phyloP scores from a whole-genome alignment of 2,888 invertebrate genomes.

The Eretmocerus hayati region DNA sequence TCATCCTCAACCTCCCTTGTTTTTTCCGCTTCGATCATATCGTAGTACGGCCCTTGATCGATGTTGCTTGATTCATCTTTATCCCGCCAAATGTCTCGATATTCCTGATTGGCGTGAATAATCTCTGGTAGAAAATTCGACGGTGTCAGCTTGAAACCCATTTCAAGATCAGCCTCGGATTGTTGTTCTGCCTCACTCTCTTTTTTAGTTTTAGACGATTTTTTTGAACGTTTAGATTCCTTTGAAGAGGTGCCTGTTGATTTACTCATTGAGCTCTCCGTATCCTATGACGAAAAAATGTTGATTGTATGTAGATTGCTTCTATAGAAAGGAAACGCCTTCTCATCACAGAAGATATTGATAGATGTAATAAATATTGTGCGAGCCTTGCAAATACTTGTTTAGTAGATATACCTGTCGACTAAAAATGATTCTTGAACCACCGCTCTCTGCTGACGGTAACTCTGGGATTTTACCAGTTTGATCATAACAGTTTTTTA shows the following conservation, averaged over 20 bases:
- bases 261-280: slow-evolving; percentile 73
- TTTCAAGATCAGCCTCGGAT: slow-evolving; percentile 58
- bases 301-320: too few relatives aligned
- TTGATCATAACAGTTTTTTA: slow-evolving; percentile 72
- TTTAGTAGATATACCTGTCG: slow-evolving; percentile 52
- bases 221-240: slow-evolving; percentile 68
- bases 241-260: slow-evolving; percentile 67
- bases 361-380: too few relatives aligned
- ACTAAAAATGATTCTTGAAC: slow-evolving; percentile 77
- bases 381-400: too few relatives aligned
- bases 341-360: too few relatives aligned
- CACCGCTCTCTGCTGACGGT: slow-evolving; percentile 86
- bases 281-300: slow-evolving; percentile 47
- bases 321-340: too few relatives aligned
- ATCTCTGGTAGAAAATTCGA: slow-evolving; percentile 70
- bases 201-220: slow-evolving; percentile 60
- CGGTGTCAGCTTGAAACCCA: slow-evolving; percentile 60
- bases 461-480: slow-evolving; percentile 86
- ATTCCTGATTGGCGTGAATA: slow-evolving; percentile 66
- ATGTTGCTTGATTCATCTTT: slow-evolving; percentile 70
- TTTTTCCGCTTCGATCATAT: slow-evolving; percentile 81
- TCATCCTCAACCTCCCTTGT: slow-evolving; percentile 75
- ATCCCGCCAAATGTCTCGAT: slow-evolving; percentile 76
- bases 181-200: slow-evolving; percentile 52
- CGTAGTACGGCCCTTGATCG: slow-evolving; percentile 68